A percentile compares a stretch with the other conserved stretches of the same genome.
phyloP scores from a whole-genome alignment of 1,140 invertebrate genomes.

The Drosophila seguyi region DNA sequence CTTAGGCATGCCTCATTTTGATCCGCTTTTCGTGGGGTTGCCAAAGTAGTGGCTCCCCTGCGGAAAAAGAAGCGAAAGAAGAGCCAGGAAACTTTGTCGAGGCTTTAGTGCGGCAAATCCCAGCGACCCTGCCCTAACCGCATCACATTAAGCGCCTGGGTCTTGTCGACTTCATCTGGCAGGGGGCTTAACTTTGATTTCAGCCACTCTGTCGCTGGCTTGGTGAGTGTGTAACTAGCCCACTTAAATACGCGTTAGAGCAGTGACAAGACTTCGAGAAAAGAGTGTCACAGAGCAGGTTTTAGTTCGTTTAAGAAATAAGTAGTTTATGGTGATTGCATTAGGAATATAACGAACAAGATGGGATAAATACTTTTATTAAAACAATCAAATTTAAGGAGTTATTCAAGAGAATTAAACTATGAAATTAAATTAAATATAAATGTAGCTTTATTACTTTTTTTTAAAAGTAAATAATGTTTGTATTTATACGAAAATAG shows the following conservation, averaged over 20 bases:
- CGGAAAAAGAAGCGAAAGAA: slow-evolving; percentile 11
- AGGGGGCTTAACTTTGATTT: slow-evolving; percentile 52
- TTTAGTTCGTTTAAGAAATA: slow-evolving; percentile 1
- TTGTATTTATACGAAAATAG: background rate
- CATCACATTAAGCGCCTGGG: slow-evolving; percentile 55
- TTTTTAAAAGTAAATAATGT: no score
- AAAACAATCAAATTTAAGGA: background rate
- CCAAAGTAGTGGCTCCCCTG: slow-evolving; percentile 28
- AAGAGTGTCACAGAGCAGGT: slow-evolving; percentile 33
- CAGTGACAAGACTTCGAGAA: slow-evolving; percentile 46
- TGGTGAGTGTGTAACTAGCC: slow-evolving; percentile 60
- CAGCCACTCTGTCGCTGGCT: slow-evolving; percentile 9
- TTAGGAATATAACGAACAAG: no score
- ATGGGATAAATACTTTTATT: background rate
- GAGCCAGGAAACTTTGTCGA: slow-evolving; percentile 21
- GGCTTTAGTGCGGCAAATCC: slow-evolving; percentile 45
- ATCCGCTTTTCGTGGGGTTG: slow-evolving; percentile 44
- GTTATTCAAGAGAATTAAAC: background rate
- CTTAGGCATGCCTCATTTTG: slow-evolving; percentile 41
- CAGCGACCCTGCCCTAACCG: slow-evolving; percentile 54
- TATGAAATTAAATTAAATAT: accelerated
- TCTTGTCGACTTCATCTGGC: slow-evolving; percentile 55
- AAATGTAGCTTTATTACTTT: no score
- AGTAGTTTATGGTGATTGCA: background rate
- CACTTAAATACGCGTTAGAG: slow-evolving; percentile 76